Evolutionary conservation across 2,888 invertebrate genomes (phyloP).

Genomic region (Calephelis perditalis): DNA sequence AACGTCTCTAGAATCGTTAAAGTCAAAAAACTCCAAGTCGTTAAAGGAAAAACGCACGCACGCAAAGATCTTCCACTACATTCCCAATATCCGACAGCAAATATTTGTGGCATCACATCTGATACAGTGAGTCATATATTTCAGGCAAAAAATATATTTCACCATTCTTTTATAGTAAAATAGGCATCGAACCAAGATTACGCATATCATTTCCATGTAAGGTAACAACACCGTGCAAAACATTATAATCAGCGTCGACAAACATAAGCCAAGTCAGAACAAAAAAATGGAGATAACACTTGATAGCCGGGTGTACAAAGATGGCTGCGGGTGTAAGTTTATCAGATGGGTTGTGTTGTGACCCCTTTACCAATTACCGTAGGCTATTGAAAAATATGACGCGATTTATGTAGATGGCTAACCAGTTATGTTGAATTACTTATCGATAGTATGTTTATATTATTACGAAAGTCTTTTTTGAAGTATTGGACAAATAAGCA

Average conservation of each 20-base stretch:
- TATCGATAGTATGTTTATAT: no score
- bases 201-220: slow-evolving; percentile 21
- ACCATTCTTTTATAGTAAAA: not conserved
- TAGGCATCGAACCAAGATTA: slow-evolving; percentile 17
- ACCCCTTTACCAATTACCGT: slow-evolving; percentile 36
- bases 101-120: no score
- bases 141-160: not conserved
- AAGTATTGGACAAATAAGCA: no score
- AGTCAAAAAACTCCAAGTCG: no score
- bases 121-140: not conserved
- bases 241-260: slow-evolving; percentile 38
- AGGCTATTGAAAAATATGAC: slow-evolving; percentile 3
- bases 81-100: no score
- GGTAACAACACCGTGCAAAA: slow-evolving; percentile 32
- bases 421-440: no score
- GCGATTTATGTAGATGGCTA: not conserved
- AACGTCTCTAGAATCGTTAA: no score
- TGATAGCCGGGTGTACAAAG: slow-evolving; percentile 56
- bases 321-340: slow-evolving; percentile 43
- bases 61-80: no score
- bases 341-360: slow-evolving; percentile 34
- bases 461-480: no score
- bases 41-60: no score
- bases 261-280: slow-evolving; percentile 44
- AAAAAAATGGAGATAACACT: slow-evolving; percentile 51